These are phyloP conservation scores for Branchipolynoe longqiensis DNA, from an alignment of 2,888 invertebrate genomes.

Conservation along the genomic window DNA sequence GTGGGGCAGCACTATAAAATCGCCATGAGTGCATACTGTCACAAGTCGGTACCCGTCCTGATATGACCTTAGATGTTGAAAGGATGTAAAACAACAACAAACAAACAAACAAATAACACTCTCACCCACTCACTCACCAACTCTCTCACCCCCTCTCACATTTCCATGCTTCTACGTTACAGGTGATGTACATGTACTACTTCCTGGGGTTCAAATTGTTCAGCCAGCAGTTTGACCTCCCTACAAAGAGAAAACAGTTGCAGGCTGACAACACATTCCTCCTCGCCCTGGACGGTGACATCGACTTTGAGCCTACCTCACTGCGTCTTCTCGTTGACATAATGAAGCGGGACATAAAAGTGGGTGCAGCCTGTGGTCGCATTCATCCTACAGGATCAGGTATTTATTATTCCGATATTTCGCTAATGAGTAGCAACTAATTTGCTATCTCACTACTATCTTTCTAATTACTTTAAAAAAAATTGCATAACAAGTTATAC, in stretches of 20 bases:
- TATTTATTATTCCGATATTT: too few relatives aligned
- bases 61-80: too few relatives aligned
- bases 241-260: background rate
- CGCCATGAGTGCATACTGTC: too few relatives aligned
- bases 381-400: constrained; percentile 97
- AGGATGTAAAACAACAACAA: too few relatives aligned
- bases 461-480: too few relatives aligned
- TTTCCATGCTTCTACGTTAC: constrained; percentile 79
- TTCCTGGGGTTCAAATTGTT: constrained; percentile 93
- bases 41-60: too few relatives aligned
- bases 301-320: constrained; percentile 97
- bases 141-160: background rate
- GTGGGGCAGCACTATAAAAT: too few relatives aligned
- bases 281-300: constrained; percentile 97
- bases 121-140: too few relatives aligned
- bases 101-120: too few relatives aligned
- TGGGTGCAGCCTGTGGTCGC: constrained; percentile 98
- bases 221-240: background rate
- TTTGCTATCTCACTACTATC: too few relatives aligned
- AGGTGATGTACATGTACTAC: constrained; percentile 99
- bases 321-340: constrained; percentile 96
- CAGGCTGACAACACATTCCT: constrained; percentile 95
- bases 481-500: too few relatives aligned
- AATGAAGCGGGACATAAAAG: constrained; percentile 98
- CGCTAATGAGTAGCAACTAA: too few relatives aligned